Base-by-base conservation (phyloP, 1,140 invertebrate species). In the Saccostrea echinata region DNA sequence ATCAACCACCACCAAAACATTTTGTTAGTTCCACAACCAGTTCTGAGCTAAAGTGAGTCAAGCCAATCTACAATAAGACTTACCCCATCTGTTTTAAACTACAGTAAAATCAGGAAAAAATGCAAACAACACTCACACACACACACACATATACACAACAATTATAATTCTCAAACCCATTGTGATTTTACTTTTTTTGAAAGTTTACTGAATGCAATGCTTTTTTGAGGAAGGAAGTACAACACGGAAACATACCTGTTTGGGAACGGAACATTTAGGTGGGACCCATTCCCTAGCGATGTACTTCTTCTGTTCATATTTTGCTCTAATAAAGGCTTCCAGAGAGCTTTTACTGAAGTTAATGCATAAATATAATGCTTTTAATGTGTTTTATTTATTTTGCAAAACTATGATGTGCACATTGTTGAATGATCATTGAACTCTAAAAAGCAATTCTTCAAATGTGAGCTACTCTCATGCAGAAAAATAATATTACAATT, bases 231-330 rank as follows among this genome's bases (percentile, higher is more conserved):
- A 80, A 24, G 24, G 8, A 43, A 80, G 24, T 8, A 76, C 13
- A 21, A 43, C 35, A 83, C 21, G 30, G 71, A 24, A 21, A 83
- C 88, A 91, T 92, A 94, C 93, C 91, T 93, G 91, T 88, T 91
- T 93, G 61, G 93, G 92, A 95, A 98, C 97, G 24, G 97, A 97
- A 85, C 97, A 96, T 71, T 97, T 96, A 35, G 97, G 97, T 85
- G 97, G 97, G 57, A 99, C 97, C 98, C 98, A 99, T 95, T 99
- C 98, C 91, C 97, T 97, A 33, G 98, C 98, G 92, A 99, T 98
- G 94, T 99, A 99, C 93, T 99, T 99, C 95, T 99, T 99, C 92
- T 98, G 97, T 94, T 99, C 99, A 95, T 99, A 99, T 95, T 99
- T 99, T 64, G 98, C 97, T 84, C 98, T 96, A 90, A 99, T 98